Base-by-base conservation (phyloP, 2,888 invertebrate genomes). In the Baronia brevicornis region DNA sequence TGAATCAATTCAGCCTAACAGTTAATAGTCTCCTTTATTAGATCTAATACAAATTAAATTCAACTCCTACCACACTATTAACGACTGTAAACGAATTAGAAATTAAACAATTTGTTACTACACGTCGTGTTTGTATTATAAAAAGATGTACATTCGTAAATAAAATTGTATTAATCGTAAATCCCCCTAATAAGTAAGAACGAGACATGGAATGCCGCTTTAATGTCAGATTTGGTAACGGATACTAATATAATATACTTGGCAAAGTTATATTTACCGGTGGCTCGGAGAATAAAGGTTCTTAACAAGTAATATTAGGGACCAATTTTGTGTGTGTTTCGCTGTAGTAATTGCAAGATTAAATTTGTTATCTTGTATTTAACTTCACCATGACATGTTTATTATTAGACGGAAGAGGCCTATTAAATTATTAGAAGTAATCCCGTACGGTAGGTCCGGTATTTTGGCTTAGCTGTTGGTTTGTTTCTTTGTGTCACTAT, bases 381-480 rank as follows among this genome's bases (percentile, higher is more conserved):
- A 77, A 70, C 67, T 64, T 67, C 56, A 51, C 60, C 53, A 59
- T 74, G 82, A 79, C 80, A 79, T 79, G 75, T 79, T 80, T 82
- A 80, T 80, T 80, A 75, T 79, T 69, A 69, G 69, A 59, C 56
- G 65, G 75, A 73, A 73, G 69, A 63, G 66, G 64, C 68, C 78
- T 78, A 78, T 82, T 80, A 79, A 79, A 79, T 79, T 74, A 74
- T 78, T 72, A 62, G 66, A 61, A 63, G 61, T 79, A 79, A 79
- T 77, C 77, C 71, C 56, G 55, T 49, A 60, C 58, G 56, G 67
- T 68, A 59, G 66, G 70, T 60, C 62, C 52, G 68, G 69, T 69
- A 71, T 73, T 77, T 70, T 70, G 69, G 71, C 67, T 61, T 59
- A 60, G 58, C 65, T 61, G 68, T 61, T 60, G 52, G 53, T 56